Evolutionary conservation across 2,888 invertebrate species (phyloP).

Genomic region (Himalopsyche japonica): DNA sequence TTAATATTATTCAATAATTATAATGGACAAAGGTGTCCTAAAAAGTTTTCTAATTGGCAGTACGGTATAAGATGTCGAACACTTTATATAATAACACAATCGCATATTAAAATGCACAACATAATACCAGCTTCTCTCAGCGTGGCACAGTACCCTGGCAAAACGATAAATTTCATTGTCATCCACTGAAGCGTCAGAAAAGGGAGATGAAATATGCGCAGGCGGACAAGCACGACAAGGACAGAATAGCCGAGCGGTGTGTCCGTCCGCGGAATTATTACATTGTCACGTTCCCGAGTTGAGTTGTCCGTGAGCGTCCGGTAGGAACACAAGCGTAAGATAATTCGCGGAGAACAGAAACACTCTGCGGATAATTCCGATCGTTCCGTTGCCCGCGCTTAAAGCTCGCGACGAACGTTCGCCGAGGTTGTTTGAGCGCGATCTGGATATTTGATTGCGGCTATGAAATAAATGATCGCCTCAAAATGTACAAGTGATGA

Average conservation of each 20-base stretch:
- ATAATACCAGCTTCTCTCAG: neutral
- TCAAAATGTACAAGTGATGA: neutral
- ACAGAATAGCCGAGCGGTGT: neutral
- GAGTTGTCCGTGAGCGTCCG: neutral
- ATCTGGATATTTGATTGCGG: neutral
- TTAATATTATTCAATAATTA: too few species aligned
- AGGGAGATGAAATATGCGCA: neutral
- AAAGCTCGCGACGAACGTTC: neutral
- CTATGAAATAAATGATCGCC: neutral
- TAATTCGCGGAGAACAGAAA: neutral
- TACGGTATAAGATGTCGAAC: neutral
- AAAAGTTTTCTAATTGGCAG: neutral
- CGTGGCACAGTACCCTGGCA: neutral
- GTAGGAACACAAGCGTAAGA: slow-evolving; percentile 5
- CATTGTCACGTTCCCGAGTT: slow-evolving; percentile 30
- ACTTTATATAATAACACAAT: neutral
- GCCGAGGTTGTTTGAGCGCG: neutral
- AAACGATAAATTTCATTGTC: neutral
- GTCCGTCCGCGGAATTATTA: slow-evolving; percentile 25
- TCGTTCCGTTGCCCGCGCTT: too few species aligned
- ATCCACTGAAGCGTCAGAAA: neutral
- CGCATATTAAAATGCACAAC: neutral
- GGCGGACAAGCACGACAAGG: neutral
- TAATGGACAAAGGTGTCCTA: neutral
- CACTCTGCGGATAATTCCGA: neutral